These are phyloP conservation scores for Ceyx cyanopectus DNA, from an alignment of 2,113 vertebrate species.

Conservation along the genomic window DNA sequence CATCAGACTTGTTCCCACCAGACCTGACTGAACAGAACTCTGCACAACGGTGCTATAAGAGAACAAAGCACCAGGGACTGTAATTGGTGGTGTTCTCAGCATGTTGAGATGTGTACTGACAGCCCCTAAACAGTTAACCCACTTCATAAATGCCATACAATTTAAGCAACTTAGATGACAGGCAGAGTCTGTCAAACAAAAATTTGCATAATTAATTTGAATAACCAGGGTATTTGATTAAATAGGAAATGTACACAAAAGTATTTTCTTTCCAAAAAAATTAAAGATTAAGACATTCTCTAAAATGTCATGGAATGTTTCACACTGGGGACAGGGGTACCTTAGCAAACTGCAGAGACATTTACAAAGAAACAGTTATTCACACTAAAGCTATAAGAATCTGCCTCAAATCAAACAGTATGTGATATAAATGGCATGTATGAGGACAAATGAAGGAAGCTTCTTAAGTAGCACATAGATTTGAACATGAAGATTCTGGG, in stretches of 20 bases:
- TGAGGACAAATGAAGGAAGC: neutral
- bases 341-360: neutral
- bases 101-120: neutral
- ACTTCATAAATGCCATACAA: neutral
- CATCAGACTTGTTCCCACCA: neutral
- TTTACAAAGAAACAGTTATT: neutral
- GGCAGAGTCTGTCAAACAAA: constrained; percentile 26
- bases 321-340: neutral
- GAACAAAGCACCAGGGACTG: constrained; percentile 20
- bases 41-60: neutral
- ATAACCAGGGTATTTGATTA: constrained; percentile 17
- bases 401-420: neutral
- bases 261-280: neutral
- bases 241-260: constrained; percentile 15
- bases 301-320: neutral
- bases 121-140: constrained; percentile 25
- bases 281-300: neutral
- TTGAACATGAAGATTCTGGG: neutral
- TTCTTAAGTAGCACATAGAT: neutral
- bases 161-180: constrained; percentile 40
- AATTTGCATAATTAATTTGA: constrained; percentile 46
- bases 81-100: constrained; percentile 36
- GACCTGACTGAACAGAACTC: neutral
- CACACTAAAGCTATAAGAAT: neutral
- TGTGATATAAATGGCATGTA: neutral